These are phyloP conservation scores for Galerucella pusilla DNA, from an alignment of 2,888 invertebrate species.

Conservation along the genomic window DNA sequence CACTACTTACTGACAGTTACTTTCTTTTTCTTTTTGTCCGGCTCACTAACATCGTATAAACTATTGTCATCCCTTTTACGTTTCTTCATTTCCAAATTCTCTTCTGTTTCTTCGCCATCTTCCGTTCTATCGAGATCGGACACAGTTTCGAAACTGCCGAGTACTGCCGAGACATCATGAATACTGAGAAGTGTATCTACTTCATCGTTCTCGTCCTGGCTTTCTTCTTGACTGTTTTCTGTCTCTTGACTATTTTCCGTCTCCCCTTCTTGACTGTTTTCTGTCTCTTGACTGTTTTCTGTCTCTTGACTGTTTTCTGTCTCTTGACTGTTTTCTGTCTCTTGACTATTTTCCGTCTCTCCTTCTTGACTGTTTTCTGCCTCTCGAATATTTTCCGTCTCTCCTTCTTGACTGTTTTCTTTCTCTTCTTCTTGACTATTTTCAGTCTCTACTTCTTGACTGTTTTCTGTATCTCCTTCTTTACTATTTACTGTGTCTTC, in stretches of 20 bases:
- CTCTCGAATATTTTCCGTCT: neutral
- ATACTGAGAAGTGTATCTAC: neutral
- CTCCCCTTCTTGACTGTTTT: neutral
- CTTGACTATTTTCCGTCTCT: neutral
- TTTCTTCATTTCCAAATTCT: conserved; percentile 8
- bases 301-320: conserved; percentile 1
- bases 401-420: no score
- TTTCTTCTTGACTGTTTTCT: neutral
- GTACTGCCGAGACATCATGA: neutral
- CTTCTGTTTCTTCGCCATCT: conserved; percentile 3
- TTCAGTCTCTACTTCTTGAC: neutral
- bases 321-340: conserved; percentile 4
- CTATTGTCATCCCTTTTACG: conserved; percentile 12
- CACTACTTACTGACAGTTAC: conserved; percentile 33
- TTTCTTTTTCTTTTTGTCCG: conserved; percentile 36
- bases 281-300: neutral
- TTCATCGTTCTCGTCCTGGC: neutral
- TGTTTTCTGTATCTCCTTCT: neutral
- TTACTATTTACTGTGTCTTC: neutral
- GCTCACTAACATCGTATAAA: neutral
- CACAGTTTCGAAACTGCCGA: no score
- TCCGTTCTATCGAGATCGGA: neutral
- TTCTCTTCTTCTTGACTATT: conserved; percentile 2
- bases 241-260: neutral
- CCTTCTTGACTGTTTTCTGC: no score